phyloP scores from a whole-genome alignment of 2,888 invertebrate genomes.

The Ariolimax columbianus region DNA sequence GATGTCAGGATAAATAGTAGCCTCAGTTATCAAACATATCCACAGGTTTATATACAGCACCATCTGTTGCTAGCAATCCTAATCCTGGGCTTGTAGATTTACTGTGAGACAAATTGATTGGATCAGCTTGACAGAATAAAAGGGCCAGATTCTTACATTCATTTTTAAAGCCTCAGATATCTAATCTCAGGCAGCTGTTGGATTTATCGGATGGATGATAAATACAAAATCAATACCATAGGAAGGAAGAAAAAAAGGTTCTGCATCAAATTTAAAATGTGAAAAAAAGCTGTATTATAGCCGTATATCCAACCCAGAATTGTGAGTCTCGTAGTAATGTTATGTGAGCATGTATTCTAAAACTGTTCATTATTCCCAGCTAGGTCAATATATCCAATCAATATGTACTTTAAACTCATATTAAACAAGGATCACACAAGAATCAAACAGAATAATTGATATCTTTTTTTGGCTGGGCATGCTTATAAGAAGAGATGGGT shows the following conservation, averaged over 20 bases:
- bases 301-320: no score
- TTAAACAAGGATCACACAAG: no score
- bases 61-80: constrained; percentile 4
- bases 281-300: no score
- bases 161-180: neutral
- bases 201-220: neutral
- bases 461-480: no score
- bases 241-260: neutral
- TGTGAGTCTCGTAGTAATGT: no score
- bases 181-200: constrained; percentile 34
- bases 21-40: neutral
- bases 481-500: no score
- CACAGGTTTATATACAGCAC: neutral
- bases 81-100: neutral
- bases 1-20: neutral
- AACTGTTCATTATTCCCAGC: no score
- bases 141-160: neutral
- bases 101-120: neutral
- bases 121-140: neutral
- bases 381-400: neutral
- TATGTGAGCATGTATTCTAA: no score
- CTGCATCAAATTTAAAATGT: no score
- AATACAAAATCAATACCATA: constrained; percentile 11
- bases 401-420: neutral
- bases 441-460: no score